phyloP scores from a whole-genome alignment of 2,113 vertebrate species.

The Rousettus leschenaultii region DNA sequence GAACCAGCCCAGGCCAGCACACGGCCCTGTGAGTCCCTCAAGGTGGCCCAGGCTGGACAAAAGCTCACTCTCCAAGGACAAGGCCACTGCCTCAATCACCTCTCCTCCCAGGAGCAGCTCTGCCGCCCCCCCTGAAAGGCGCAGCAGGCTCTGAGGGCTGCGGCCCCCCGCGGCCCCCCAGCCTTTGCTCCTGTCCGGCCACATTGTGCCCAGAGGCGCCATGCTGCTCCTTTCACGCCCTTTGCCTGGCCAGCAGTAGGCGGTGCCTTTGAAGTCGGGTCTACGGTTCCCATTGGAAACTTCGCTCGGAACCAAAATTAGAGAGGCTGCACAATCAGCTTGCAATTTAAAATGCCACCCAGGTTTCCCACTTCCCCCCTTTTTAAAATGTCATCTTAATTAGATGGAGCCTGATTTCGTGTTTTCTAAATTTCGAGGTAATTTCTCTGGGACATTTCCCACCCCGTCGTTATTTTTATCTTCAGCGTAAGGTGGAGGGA shows the following conservation, averaged over 20 bases:
- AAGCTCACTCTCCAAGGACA: neutral
- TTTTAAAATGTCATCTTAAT: neutral
- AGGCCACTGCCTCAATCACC: conserved; percentile 58
- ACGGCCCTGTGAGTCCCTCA: neutral
- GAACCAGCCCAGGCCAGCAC: neutral
- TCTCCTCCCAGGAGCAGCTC: neutral
- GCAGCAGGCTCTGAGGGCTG: conserved; percentile 24
- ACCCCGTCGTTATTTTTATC: conserved; percentile 69
- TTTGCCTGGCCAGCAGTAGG: neutral
- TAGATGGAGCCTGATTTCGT: conserved; percentile 23
- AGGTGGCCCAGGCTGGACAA: neutral
- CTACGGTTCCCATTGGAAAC: conserved; percentile 57
- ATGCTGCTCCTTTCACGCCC: conserved; percentile 58
- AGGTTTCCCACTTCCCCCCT: accelerated
- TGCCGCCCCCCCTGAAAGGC: conserved; percentile 47
- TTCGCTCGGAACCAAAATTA: conserved; percentile 54
- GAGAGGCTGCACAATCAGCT: conserved; percentile 31
- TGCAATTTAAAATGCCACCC: neutral
- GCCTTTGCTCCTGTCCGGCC: conserved; percentile 30
- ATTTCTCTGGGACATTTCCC: conserved; percentile 68
- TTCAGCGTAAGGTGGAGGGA: conserved; percentile 54
- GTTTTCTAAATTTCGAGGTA: conserved; percentile 58
- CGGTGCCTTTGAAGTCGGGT: conserved; percentile 58
- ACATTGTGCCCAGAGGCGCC: conserved; percentile 59
- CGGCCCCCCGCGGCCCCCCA: neutral